phyloP scores from a whole-genome alignment of 2,113 vertebrate species.

The Hydrolagus affinis region DNA sequence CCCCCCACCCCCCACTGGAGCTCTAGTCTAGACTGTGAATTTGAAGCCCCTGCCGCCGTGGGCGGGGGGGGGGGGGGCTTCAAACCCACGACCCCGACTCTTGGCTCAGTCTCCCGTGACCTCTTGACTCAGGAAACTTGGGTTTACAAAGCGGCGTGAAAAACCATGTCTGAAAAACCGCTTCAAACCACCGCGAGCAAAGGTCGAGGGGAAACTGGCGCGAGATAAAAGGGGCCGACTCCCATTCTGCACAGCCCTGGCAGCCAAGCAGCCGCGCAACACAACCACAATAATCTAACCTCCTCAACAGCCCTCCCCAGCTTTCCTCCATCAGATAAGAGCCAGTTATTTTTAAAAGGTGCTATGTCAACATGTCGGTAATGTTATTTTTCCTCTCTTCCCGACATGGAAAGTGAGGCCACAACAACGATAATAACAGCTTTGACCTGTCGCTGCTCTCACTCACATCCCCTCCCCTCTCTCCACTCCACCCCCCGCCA shows the following conservation, averaged over 20 bases:
- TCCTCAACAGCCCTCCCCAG: no score
- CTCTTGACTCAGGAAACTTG: background rate
- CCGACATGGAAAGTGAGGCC: conserved; percentile 40
- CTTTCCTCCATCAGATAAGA: conserved; percentile 49
- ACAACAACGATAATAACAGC: conserved; percentile 38
- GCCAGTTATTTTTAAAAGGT: conserved; percentile 52
- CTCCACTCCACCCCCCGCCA: conserved; percentile 35
- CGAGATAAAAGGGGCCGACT: background rate
- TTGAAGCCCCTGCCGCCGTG: background rate
- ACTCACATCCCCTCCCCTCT: background rate
- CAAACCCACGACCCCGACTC: background rate
- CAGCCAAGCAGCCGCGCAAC: background rate
- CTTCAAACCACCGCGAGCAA: conserved; percentile 1
- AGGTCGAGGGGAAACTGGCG: background rate
- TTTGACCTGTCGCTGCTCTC: conserved; percentile 34
- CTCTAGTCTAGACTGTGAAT: no score
- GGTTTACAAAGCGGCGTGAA: no score
- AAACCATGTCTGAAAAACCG: background rate
- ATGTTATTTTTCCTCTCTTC: conserved; percentile 51
- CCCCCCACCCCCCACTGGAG: background rate
- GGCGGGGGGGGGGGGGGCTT: no score
- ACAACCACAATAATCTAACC: background rate
- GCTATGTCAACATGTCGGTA: conserved; percentile 46
- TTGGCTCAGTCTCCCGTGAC: background rate
- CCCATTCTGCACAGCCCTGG: background rate